A percentile compares a stretch with the other conserved stretches of the same genome.
These are phyloP conservation scores for Batillaria attramentaria DNA, from an alignment of 1,140 invertebrate species.

Conservation along the genomic window DNA sequence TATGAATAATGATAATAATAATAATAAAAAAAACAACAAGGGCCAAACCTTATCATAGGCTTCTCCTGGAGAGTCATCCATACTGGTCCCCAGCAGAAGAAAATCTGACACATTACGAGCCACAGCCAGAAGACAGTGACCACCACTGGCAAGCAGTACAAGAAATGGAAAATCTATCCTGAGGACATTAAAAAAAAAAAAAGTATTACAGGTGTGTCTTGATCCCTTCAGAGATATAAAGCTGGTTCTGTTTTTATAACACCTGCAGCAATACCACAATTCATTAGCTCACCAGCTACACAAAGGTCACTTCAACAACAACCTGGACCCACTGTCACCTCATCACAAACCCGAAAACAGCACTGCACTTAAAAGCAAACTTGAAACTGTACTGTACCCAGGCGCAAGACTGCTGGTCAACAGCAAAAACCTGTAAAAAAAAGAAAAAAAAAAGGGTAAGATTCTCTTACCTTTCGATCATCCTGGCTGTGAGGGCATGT, in stretches of 20 bases:
- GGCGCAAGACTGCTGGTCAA: no score
- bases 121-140: constrained; percentile 89
- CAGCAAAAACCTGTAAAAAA: neutral
- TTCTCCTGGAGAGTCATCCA: constrained; percentile 94
- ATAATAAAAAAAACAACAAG: neutral
- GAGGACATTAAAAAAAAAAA: constrained; percentile 38
- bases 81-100: constrained; percentile 82
- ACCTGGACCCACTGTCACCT: no score
- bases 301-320: no score
- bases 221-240: no score
- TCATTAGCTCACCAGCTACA: no score
- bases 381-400: no score
- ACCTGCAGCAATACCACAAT: no score
- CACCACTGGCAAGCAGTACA: constrained; percentile 87
- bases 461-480: constrained; percentile 77
- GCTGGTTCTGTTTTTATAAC: no score
- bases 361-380: no score
- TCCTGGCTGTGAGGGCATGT: constrained; percentile 91
- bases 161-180: constrained; percentile 91
- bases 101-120: constrained; percentile 85
- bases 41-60: constrained; percentile 86
- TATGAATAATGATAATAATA: neutral
- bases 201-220: no score
- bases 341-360: no score
- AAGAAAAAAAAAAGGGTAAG: no score